phyloP scores from a whole-genome alignment of 2,888 invertebrate genomes.

The Lasius platythorax region DNA sequence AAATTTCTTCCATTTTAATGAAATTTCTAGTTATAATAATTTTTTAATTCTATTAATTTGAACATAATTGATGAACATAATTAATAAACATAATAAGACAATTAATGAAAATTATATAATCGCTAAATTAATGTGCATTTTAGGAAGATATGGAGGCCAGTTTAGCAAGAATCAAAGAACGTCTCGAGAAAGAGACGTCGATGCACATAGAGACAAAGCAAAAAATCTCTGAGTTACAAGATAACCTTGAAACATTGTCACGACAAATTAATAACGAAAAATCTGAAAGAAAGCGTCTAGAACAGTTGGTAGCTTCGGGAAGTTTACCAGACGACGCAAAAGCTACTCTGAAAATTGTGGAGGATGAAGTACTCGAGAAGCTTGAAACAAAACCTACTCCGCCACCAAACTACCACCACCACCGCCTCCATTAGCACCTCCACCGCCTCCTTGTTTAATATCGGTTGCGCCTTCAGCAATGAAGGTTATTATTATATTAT shows the following conservation, averaged over 20 bases:
- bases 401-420: conserved; percentile 89
- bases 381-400: conserved; percentile 85
- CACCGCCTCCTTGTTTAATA: conserved; percentile 89
- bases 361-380: conserved; percentile 83
- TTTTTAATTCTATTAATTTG: no score
- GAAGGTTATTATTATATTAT: conserved; percentile 77
- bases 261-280: conserved; percentile 91
- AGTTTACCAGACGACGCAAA: conserved; percentile 98
- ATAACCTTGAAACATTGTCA: conserved; percentile 86
- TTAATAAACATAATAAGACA: background rate
- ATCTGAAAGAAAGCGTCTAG: conserved; percentile 93
- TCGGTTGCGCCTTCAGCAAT: conserved; percentile 88
- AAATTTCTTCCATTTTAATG: background rate
- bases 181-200: conserved; percentile 95
- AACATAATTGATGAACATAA: no score
- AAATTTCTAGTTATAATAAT: no score
- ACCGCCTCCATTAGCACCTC: conserved; percentile 88
- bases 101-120: background rate
- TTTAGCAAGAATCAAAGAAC: conserved; percentile 92
- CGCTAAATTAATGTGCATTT: background rate
- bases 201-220: conserved; percentile 95
- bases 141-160: conserved; percentile 95
- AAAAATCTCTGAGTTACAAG: conserved; percentile 89
- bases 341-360: conserved; percentile 86
- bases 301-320: conserved; percentile 95